Conservation (phyloP, 2,797 vertebrate genomes). For the Glossophaga mutica region DNA sequence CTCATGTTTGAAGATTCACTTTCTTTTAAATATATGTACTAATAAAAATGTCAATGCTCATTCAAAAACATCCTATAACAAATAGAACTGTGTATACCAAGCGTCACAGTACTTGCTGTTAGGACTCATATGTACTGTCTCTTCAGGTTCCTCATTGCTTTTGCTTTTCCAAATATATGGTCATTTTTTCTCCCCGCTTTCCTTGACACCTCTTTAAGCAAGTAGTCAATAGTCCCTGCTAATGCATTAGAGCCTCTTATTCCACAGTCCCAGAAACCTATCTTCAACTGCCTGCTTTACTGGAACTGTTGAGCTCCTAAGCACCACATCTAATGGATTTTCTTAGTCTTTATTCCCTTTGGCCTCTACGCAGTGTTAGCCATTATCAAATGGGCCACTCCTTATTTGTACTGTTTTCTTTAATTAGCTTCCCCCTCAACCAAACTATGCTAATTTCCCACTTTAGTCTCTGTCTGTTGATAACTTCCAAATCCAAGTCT, state of each 20-base stretch:
- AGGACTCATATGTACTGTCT: neutral
- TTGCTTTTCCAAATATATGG: neutral
- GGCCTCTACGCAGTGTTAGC: neutral
- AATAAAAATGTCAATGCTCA: neutral
- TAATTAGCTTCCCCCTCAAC: neutral
- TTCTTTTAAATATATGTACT: neutral
- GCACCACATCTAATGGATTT: neutral
- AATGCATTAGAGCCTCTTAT: neutral
- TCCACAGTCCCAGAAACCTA: neutral
- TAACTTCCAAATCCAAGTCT: neutral
- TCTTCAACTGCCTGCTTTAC: neutral
- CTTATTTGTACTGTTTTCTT: neutral
- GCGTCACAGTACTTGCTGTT: neutral
- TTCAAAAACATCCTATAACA: neutral
- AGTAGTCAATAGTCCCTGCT: too few species aligned
- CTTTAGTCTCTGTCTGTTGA: neutral
- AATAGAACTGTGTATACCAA: neutral
- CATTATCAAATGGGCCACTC: neutral
- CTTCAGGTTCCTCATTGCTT: neutral
- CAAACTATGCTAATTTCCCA: neutral
- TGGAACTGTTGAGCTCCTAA: neutral
- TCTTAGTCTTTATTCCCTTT: neutral
- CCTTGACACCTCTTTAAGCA: neutral
- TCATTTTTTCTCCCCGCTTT: neutral
- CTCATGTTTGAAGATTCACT: neutral